These are phyloP conservation scores for Rhizoglyphus robini DNA, from an alignment of 1,140 invertebrate species.

Conservation along the genomic window DNA sequence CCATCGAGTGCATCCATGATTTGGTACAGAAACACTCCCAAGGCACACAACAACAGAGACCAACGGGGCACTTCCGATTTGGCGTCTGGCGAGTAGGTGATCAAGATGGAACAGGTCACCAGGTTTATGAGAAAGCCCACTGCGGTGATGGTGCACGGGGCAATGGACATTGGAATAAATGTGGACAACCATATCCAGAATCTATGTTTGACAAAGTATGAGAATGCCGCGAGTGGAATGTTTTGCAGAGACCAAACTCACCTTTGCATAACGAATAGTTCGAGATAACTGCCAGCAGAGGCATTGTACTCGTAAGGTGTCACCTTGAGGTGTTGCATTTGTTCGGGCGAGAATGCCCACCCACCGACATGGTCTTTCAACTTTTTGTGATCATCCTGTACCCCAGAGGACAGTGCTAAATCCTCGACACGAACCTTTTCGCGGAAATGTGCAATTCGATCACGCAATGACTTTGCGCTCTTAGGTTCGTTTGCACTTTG, in stretches of 20 bases:
- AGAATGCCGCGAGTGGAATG: background rate
- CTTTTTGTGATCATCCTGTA: slow-evolving; percentile 12
- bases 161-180: slow-evolving; percentile 24
- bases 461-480: no score
- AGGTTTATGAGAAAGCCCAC: slow-evolving; percentile 26
- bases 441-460: slow-evolving; percentile 1
- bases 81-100: slow-evolving; percentile 25
- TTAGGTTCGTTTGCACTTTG: no score
- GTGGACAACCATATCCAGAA: slow-evolving; percentile 26
- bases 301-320: slow-evolving; percentile 26
- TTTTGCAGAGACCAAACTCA: slow-evolving; percentile 6
- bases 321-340: slow-evolving; percentile 24
- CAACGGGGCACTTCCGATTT: slow-evolving; percentile 40
- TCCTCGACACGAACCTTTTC: slow-evolving; percentile 9
- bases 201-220: background rate
- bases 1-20: slow-evolving; percentile 46
- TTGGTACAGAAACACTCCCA: slow-evolving; percentile 45
- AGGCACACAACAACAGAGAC: slow-evolving; percentile 36
- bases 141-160: slow-evolving; percentile 26
- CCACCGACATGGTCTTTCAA: slow-evolving; percentile 14
- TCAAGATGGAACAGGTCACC: slow-evolving; percentile 22
- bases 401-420: background rate
- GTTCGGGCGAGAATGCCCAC: slow-evolving; percentile 24
- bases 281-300: slow-evolving; percentile 24
- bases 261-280: slow-evolving; percentile 26